Evolutionary conservation across 2,888 invertebrate genomes (phyloP).

Genomic region (Agriotes lineatus): DNA sequence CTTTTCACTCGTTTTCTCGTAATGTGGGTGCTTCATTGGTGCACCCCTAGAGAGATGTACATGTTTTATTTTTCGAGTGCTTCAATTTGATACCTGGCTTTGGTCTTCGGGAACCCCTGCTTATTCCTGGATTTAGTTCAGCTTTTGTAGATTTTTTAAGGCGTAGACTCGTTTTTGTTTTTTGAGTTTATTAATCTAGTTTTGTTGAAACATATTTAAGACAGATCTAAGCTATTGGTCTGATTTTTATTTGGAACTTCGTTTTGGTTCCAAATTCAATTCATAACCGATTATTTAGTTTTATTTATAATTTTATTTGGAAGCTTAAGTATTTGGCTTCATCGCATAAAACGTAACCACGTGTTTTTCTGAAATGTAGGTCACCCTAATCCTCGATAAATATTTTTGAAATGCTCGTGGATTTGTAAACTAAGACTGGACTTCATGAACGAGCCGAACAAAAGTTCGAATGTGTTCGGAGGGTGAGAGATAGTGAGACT

Average conservation of each 20-base stretch:
- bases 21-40: not conserved
- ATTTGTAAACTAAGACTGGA: not conserved
- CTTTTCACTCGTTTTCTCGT: slow-evolving; percentile 16
- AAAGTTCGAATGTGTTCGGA: slow-evolving; percentile 22
- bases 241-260: not conserved
- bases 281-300: slow-evolving; percentile 1
- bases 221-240: too few species aligned
- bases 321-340: not conserved
- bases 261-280: not conserved
- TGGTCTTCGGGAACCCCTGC: too few species aligned
- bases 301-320: slow-evolving; percentile 26
- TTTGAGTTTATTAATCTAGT: not conserved
- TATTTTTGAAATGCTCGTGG: not conserved
- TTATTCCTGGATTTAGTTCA: too few species aligned
- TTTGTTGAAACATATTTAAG: too few species aligned
- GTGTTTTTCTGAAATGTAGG: slow-evolving; percentile 14
- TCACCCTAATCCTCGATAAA: not conserved
- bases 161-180: too few species aligned
- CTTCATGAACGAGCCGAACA: slow-evolving; percentile 8
- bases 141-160: too few species aligned
- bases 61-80: not conserved
- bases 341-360: slow-evolving; percentile 6
- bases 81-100: not conserved
- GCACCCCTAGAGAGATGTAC: not conserved
- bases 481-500: not conserved